These are phyloP conservation scores for Cynopterus sphinx DNA, from an alignment of 2,797 vertebrate genomes.

Conservation along the genomic window DNA sequence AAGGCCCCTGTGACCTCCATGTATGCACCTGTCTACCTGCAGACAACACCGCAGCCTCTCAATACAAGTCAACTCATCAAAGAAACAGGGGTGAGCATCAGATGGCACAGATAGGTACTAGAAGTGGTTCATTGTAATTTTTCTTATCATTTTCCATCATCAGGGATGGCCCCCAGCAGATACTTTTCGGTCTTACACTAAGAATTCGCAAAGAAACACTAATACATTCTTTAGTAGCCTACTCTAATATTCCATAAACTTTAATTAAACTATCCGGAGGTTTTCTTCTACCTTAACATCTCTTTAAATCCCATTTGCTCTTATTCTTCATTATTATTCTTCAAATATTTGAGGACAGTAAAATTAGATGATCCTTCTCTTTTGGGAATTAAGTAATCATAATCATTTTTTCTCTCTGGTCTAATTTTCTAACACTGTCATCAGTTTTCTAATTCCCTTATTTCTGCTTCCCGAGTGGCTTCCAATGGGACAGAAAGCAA, in stretches of 20 bases:
- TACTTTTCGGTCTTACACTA: not conserved
- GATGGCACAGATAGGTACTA: not conserved
- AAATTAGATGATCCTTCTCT: not conserved
- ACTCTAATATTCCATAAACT: not conserved
- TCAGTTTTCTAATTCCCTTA: not conserved
- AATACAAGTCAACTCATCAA: not conserved
- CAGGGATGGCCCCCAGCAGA: not conserved
- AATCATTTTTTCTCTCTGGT: not conserved
- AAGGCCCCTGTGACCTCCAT: no score
- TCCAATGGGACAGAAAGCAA: not conserved
- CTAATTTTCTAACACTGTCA: not conserved
- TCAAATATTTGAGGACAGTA: not conserved
- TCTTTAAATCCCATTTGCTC: not conserved
- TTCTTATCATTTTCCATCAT: not conserved
- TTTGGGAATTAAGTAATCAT: not conserved
- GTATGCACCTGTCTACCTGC: not conserved
- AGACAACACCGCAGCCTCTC: not conserved
- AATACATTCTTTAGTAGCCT: not conserved
- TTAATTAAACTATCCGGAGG: not conserved
- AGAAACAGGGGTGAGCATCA: accelerated
- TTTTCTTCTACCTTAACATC: not conserved
- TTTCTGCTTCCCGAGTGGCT: not conserved
- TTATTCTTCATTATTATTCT: not conserved
- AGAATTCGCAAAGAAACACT: not conserved
- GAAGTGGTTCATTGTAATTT: not conserved